Conservation (phyloP, 1,140 invertebrate genomes). For the Asbolus verrucosus region DNA sequence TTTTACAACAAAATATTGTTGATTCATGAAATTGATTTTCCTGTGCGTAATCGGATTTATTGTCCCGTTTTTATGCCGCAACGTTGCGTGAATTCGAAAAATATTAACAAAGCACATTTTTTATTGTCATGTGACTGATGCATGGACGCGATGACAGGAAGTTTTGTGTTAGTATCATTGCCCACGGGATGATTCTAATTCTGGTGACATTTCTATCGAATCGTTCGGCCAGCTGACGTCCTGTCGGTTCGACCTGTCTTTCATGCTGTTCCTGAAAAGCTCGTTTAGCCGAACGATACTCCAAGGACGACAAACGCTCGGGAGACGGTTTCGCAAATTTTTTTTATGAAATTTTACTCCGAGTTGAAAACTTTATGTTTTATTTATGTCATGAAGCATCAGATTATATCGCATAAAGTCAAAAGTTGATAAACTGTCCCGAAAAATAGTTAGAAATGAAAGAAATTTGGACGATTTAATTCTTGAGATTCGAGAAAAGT, state of each 20-base stretch:
- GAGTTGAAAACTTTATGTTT: constrained; percentile 27
- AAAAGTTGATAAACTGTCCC: constrained; percentile 13
- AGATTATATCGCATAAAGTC: constrained; percentile 6
- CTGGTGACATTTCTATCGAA: constrained; percentile 27
- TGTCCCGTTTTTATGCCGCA: too few species aligned
- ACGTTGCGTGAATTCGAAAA: not conserved
- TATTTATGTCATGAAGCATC: constrained; percentile 21
- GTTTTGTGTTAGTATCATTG: not conserved
- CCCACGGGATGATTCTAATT: constrained; percentile 38
- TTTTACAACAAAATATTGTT: too few species aligned
- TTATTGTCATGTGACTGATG: constrained; percentile 7
- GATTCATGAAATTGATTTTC: too few species aligned
- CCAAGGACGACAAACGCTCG: constrained; percentile 16
- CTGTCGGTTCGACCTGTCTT: constrained; percentile 25
- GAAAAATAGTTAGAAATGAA: too few species aligned
- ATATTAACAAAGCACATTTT: constrained; percentile 1
- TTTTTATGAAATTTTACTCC: constrained; percentile 22
- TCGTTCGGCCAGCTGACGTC: constrained; percentile 22
- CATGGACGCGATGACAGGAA: not conserved
- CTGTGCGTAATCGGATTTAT: too few species aligned
- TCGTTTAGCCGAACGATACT: constrained; percentile 32
- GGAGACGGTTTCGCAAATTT: constrained; percentile 15
- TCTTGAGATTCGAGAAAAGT: not conserved
- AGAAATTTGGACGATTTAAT: constrained; percentile 4
- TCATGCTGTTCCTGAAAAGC: constrained; percentile 25